Evolutionary conservation across 2,797 vertebrate species (phyloP), one percentile per base, ranked within the genome.

Genomic region (Apogon talboti): DNA sequence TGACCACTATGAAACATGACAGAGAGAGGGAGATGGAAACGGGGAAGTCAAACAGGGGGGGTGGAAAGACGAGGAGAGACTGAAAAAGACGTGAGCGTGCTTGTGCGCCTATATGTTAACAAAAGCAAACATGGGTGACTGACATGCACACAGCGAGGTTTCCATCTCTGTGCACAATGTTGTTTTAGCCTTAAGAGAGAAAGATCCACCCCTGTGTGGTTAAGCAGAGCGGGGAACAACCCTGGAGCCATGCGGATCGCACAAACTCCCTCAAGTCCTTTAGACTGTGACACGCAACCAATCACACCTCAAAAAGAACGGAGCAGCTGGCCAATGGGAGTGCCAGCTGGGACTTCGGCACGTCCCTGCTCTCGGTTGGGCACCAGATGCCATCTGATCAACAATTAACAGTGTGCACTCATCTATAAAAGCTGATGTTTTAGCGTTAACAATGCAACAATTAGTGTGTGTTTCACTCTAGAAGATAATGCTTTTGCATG

Each of bases 381-480:
- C 67, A 66, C 59, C 81, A 83, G 65, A 84, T 81, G 80, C 52
- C 64, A 46, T 84, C 70, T 72, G 71, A 89, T 86, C 74, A 85
- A 81, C 83, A 71, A 79, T 86, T 80, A 84, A 68, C 74, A 54
- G 53, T 40, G 55, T 42, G 57, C 54, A 66, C 21, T 70, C 74
- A 54, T 74, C 69, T 66, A 57, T 71, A 46, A 72, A 70, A 49
- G 60, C 49, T 28, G 56, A 75, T 78, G 56, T 58, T 81, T 69
- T 43, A 61, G 49, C 43, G 66, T 67, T 54, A 75, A 49, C 52
- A 62, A 67, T 48, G 65, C 61, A 56, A 3, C 30, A 37, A 40
- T 65, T 38, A 72, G 47, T 38, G 13, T 51, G 55, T 9, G 12
- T 30, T 69, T 58, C 11, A 38, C 1, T 59, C 42, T 7, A 21